Evolutionary conservation across 2,888 invertebrate species (phyloP).

Genomic region (Lamellibrachia satsuma): DNA sequence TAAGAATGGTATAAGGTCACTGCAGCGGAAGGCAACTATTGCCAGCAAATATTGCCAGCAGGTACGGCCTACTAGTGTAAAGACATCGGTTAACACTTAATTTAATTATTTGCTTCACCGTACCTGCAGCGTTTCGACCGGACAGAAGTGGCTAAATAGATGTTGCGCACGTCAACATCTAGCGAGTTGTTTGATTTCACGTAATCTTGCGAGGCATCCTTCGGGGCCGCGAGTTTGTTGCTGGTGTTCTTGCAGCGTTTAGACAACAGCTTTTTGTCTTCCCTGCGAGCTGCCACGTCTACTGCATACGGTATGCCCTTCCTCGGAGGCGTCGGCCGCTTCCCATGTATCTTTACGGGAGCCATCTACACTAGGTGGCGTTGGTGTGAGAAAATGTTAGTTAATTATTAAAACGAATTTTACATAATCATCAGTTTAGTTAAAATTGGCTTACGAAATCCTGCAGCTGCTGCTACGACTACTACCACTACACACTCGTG

Average conservation of each 20-base stretch:
- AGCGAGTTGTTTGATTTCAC: neutral
- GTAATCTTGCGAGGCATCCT: neutral
- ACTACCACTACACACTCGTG: no score
- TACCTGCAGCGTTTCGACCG: neutral
- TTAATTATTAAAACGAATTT: neutral
- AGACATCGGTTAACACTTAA: neutral
- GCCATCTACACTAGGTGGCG: slow-evolving; percentile 8
- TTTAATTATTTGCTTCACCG: neutral
- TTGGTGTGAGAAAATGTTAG: neutral
- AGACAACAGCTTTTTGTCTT: neutral
- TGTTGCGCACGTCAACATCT: neutral
- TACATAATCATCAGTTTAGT: no score
- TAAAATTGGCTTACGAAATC: no score
- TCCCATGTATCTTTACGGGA: neutral
- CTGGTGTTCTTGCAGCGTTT: neutral
- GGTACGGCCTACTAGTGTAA: neutral
- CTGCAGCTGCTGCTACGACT: no score
- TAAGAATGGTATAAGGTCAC: neutral
- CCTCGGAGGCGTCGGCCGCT: neutral
- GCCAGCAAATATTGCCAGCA: neutral
- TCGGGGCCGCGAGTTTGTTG: neutral
- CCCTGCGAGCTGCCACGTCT: neutral
- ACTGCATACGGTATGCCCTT: neutral
- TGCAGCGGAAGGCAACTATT: no score
- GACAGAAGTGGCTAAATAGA: neutral